Base-by-base conservation (phyloP, 2,113 vertebrate genomes). In the Prunella fulvescens region DNA sequence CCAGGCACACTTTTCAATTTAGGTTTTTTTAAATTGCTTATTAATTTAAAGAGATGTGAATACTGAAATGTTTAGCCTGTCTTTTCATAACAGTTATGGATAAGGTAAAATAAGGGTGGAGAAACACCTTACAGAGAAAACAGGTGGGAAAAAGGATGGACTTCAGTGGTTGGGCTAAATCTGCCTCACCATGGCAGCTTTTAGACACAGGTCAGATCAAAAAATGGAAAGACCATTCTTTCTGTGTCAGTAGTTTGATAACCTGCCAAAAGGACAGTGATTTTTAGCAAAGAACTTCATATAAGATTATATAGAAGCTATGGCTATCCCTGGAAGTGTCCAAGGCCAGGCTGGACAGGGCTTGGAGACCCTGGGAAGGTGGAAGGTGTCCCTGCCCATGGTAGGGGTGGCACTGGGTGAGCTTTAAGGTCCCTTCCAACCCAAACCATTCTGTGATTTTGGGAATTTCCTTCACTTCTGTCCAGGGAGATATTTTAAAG, bases 111-210 rank as follows among this genome's bases (percentile, higher is more conserved):
- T 50, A 79, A 72, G 40, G n/a, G 12, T 17, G n/a, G 14, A 53
- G 8, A 69, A 77, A 25, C 7, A 28, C 5, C 22, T 65, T 51
- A 13, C 1, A 47, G 29, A 44, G 25, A 29, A 66, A 77, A 33
- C 18, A 14, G 3, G 4, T 1, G 8, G 2, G 8, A 2, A 1
- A 4, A 33, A 24, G 51, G 11, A 31, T 20, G 61, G 24, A 15
- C 8, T 47, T 66, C 9, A 65, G 18, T 7, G 28, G 7, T 1
- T 67, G 42, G 5, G 6, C 22, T 69, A 81, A 91, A 79, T 12
- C 13, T 79, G 16, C 16, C 19, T 44, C 9, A 22, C 4, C 10
- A 8, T 6, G 14, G 15, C 8, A 40, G 33, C 5, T 61, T 83
- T 81, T 45, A 72, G 54, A 50, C 42, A n/a, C 12, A 61, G 51